Percentiles rank a stretch among this genome's conserved stretches.
These are phyloP conservation scores for Galbula dea DNA, from an alignment of 2,113 vertebrate species.

Conservation along the genomic window DNA sequence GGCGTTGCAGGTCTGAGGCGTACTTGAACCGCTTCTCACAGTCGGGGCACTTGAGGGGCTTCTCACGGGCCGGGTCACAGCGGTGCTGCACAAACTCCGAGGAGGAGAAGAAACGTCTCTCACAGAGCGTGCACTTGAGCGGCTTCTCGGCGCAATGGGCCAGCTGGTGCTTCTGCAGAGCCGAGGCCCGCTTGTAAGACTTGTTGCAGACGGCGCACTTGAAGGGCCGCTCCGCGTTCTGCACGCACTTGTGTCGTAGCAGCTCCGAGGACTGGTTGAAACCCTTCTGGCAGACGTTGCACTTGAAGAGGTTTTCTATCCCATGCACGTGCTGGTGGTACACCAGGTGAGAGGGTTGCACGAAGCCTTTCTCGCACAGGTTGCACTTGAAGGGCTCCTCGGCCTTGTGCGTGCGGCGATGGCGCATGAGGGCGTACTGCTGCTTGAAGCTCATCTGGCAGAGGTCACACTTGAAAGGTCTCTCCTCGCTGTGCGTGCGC, in stretches of 20 bases:
- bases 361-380: slow-evolving; percentile 94
- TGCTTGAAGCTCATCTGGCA: slow-evolving; percentile 99
- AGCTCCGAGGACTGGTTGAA: slow-evolving; percentile 95
- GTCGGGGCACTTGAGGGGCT: slow-evolving; percentile 93
- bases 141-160: slow-evolving; percentile 94
- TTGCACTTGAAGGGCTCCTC: slow-evolving; percentile 90
- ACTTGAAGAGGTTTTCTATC: slow-evolving; percentile 97
- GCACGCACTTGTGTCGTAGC: slow-evolving; percentile 92
- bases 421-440: slow-evolving; percentile 92
- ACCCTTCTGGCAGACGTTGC: slow-evolving; percentile 94
- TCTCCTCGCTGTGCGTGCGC: slow-evolving; percentile 94
- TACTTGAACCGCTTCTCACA: slow-evolving; percentile 98
- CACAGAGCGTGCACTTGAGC: slow-evolving; percentile 92
- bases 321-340: slow-evolving; percentile 97
- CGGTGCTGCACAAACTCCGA: slow-evolving; percentile 96
- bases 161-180: slow-evolving; percentile 93
- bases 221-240: slow-evolving; percentile 89
- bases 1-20: slow-evolving; percentile 93
- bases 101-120: slow-evolving; percentile 94
- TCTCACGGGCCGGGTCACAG: slow-evolving; percentile 91
- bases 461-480: slow-evolving; percentile 96
- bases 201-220: slow-evolving; percentile 94
- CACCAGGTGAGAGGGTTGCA: slow-evolving; percentile 92
- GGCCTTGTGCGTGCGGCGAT: slow-evolving; percentile 90
- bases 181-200: slow-evolving; percentile 93